Evolutionary conservation across 2,888 invertebrate species (phyloP).

Genomic region (Dynastes maya): DNA sequence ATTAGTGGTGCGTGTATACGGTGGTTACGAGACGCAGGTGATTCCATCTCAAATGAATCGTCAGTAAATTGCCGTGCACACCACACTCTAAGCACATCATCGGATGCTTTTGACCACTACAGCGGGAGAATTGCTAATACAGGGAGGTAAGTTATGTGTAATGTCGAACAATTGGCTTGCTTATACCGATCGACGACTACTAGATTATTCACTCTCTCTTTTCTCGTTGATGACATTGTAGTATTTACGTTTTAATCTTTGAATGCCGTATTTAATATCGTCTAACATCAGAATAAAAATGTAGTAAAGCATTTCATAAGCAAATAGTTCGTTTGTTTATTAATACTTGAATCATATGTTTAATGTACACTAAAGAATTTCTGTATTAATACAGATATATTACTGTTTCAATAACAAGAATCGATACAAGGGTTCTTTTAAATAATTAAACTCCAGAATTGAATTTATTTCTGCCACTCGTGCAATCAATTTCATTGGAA

Average conservation of each 20-base stretch:
- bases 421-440: neutral
- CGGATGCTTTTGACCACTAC: conserved; percentile 15
- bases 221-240: neutral
- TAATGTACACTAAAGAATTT: too few species aligned
- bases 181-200: neutral
- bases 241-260: neutral
- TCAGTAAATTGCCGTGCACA: neutral
- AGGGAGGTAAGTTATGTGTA: conserved; percentile 26
- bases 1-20: conserved; percentile 10
- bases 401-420: too few species aligned
- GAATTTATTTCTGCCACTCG: neutral
- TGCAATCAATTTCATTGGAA: neutral
- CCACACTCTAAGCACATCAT: neutral
- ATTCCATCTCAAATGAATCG: conserved; percentile 9
- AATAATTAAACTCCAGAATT: neutral
- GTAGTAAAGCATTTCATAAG: neutral
- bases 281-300: neutral
- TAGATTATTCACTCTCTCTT: conserved; percentile 5
- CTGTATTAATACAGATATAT: too few species aligned
- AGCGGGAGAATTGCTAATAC: conserved; percentile 18
- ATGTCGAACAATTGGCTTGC: neutral
- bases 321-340: neutral
- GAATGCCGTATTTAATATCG: neutral
- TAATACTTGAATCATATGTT: neutral
- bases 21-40: neutral